Evolutionary conservation across 1,140 invertebrate species (phyloP).

Genomic region (Cecropterus lyciades): DNA sequence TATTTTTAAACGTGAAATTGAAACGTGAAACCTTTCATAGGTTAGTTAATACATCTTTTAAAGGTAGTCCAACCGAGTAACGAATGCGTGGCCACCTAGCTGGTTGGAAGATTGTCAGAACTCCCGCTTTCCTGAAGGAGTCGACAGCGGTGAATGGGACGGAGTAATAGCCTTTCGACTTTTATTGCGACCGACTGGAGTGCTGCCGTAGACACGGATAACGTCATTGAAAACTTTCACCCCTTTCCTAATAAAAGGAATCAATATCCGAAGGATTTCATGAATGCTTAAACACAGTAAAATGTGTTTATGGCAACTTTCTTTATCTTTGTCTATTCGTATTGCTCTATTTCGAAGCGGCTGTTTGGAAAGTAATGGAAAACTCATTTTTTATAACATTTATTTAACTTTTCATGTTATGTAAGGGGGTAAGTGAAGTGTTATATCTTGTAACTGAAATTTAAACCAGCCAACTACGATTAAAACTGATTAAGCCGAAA

Average conservation of each 20-base stretch:
- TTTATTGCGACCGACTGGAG: conserved; percentile 21
- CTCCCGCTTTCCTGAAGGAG: conserved; percentile 3
- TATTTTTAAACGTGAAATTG: too few species aligned
- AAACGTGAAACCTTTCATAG: too few species aligned
- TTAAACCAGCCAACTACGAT: too few species aligned
- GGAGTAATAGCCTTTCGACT: conserved; percentile 16
- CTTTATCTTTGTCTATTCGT: too few species aligned
- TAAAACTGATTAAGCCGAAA: too few species aligned
- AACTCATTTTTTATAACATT: too few species aligned
- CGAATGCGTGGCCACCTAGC: not conserved
- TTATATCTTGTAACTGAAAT: too few species aligned
- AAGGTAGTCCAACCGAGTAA: not conserved
- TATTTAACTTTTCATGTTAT: too few species aligned
- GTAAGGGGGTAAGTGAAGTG: too few species aligned
- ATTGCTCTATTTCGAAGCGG: too few species aligned
- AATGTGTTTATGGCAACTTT: too few species aligned
- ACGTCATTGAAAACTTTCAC: conserved; percentile 35
- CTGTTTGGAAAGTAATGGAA: too few species aligned
- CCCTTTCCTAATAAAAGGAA: conserved; percentile 27
- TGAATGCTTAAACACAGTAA: not conserved
- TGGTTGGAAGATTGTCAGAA: conserved; percentile 1
- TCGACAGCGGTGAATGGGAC: conserved; percentile 20
- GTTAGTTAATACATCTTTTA: not conserved
- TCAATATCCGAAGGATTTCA: conserved; percentile 15
- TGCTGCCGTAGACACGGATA: conserved; percentile 21